Conservation (phyloP, 2,113 vertebrate genomes). For the Triplophysa dalaica region DNA sequence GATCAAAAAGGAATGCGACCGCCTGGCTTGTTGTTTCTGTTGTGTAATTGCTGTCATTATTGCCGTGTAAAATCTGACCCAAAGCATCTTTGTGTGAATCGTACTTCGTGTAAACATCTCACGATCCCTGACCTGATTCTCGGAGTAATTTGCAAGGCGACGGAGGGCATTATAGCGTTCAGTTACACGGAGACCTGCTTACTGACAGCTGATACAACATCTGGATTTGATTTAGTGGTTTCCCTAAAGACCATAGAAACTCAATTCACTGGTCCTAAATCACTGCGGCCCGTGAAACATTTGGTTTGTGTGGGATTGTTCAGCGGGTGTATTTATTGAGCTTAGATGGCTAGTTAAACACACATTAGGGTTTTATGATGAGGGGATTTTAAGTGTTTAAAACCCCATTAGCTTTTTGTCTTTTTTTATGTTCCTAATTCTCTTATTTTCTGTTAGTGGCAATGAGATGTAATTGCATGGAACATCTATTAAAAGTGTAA, state of each 20-base stretch:
- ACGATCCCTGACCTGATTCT: constrained; percentile 26
- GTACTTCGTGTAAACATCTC: constrained; percentile 26
- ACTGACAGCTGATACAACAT: constrained; percentile 18
- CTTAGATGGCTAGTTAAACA: constrained; percentile 37
- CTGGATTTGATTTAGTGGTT: constrained; percentile 38
- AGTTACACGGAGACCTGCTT: not conserved
- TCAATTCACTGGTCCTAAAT: constrained; percentile 14
- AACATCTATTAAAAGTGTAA: too few species aligned
- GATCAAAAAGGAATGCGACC: constrained; percentile 39
- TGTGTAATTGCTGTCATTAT: not conserved
- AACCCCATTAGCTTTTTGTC: not conserved
- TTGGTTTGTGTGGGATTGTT: constrained; percentile 12
- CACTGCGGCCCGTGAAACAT: not conserved
- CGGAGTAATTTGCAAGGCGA: constrained; percentile 3
- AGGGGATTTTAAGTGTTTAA: not conserved
- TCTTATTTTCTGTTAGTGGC: too few species aligned
- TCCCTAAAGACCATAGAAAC: constrained; percentile 32
- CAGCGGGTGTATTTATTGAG: not conserved
- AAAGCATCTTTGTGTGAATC: not conserved
- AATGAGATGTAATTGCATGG: too few species aligned
- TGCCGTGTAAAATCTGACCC: constrained; percentile 1
- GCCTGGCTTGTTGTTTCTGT: constrained; percentile 1
- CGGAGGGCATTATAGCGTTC: not conserved
- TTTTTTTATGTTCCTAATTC: not conserved
- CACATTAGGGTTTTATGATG: not conserved